Conservation (phyloP, 2,888 invertebrate species). For the Agrilus cyanescens region DNA sequence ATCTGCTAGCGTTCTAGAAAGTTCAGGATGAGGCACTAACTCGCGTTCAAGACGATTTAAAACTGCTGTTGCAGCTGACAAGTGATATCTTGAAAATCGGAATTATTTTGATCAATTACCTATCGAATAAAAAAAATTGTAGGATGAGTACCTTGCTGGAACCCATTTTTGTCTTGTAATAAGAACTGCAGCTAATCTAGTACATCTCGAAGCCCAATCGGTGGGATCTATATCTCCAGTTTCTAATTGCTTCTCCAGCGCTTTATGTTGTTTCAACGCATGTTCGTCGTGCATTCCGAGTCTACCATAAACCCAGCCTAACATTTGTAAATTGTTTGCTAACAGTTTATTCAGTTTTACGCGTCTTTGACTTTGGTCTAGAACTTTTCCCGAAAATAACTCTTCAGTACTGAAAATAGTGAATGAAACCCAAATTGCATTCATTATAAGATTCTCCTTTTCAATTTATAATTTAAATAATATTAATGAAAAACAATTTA, state of each 20-base stretch:
- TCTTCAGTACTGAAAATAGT: conserved; percentile 37
- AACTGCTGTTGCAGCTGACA: conserved; percentile 48
- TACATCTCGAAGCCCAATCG: conserved; percentile 45
- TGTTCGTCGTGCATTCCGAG: conserved; percentile 41
- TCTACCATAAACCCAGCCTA: conserved; percentile 47
- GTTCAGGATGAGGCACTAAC: conserved; percentile 24
- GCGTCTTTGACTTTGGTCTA: conserved; percentile 32
- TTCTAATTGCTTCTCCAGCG: conserved; percentile 43
- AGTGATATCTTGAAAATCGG: conserved; percentile 43
- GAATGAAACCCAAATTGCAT: background rate
- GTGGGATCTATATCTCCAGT: conserved; percentile 45
- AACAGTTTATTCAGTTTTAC: conserved; percentile 45
- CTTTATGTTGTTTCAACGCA: conserved; percentile 43
- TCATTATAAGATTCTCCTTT: conserved; percentile 4
- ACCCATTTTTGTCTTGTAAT: conserved; percentile 24
- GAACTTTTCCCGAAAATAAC: conserved; percentile 36
- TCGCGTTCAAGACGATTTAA: conserved; percentile 43
- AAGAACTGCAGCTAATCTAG: conserved; percentile 43
- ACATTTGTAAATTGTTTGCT: conserved; percentile 51
- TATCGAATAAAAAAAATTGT: background rate
- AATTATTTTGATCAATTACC: background rate
- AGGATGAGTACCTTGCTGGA: conserved; percentile 20
- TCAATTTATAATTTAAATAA: background rate
- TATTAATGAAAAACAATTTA: background rate
- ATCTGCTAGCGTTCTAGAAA: conserved; percentile 26